These are phyloP conservation scores for Lucifuga dentata DNA, from an alignment of 2,113 vertebrate genomes.

Conservation along the genomic window DNA sequence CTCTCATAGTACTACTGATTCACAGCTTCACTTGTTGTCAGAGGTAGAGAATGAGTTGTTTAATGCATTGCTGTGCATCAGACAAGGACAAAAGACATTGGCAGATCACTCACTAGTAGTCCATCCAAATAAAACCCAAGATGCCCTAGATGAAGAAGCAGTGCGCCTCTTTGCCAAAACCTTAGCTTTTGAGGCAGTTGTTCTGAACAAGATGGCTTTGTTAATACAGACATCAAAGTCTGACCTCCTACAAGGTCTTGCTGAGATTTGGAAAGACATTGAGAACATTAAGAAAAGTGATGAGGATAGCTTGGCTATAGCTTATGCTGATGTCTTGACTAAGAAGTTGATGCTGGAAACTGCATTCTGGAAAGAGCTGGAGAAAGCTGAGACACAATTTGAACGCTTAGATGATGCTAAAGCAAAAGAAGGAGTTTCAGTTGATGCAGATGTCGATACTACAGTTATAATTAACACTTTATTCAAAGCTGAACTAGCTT, in stretches of 20 bases:
- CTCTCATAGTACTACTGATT: constrained; percentile 73
- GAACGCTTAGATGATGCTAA: constrained; percentile 37
- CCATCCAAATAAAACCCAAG: constrained; percentile 33
- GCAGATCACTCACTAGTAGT: constrained; percentile 56
- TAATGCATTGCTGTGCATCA: constrained; percentile 83
- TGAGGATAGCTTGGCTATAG: constrained; percentile 72
- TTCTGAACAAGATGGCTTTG: constrained; percentile 91
- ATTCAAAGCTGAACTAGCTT: constrained; percentile 90
- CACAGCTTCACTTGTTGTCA: constrained; percentile 79
- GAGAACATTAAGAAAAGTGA: constrained; percentile 74
- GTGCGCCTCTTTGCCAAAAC: constrained; percentile 87
- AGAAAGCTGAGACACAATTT: constrained; percentile 75
- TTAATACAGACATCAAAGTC: constrained; percentile 86
- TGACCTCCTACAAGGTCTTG: constrained; percentile 83
- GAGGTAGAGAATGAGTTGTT: constrained; percentile 84
- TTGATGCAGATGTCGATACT: constrained; percentile 54
- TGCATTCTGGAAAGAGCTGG: constrained; percentile 89
- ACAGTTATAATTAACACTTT: constrained; percentile 69
- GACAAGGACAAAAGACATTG: constrained; percentile 52
- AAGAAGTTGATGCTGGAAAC: constrained; percentile 90
- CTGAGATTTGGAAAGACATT: constrained; percentile 83
- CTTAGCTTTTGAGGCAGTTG: constrained; percentile 88
- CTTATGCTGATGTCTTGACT: constrained; percentile 86
- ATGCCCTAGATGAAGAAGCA: constrained; percentile 73
- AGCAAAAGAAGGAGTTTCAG: constrained; percentile 39